A percentile compares a stretch with the other conserved stretches of the same genome.
Evolutionary conservation across 1,140 invertebrate species (phyloP).

Genomic region (Kradibia gibbosae): DNA sequence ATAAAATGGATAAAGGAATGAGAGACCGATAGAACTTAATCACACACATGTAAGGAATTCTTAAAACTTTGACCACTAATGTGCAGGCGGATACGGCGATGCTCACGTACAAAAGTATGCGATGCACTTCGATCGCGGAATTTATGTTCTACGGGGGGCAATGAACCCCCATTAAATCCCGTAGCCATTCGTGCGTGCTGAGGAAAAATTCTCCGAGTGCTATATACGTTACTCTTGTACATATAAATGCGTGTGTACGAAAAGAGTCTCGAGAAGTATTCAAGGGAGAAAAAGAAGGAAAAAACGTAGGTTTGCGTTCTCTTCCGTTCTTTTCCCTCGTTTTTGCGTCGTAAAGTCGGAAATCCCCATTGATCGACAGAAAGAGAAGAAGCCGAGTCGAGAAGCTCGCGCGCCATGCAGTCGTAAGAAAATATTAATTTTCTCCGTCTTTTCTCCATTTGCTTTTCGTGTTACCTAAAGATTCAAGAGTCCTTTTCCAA

Average conservation of each 20-base stretch:
- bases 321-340: conserved; percentile 22
- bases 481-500: conserved; percentile 25
- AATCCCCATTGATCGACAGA: conserved; percentile 46
- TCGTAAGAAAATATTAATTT: conserved; percentile 46
- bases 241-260: conserved; percentile 50
- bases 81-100: background rate
- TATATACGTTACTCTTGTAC: conserved; percentile 20
- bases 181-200: conserved; percentile 42
- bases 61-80: conserved; percentile 13
- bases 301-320: conserved; percentile 22
- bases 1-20: conserved; percentile 29
- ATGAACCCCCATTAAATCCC: conserved; percentile 50
- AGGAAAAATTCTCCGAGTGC: conserved; percentile 40
- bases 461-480: conserved; percentile 18
- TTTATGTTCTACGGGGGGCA: conserved; percentile 45
- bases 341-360: conserved; percentile 47
- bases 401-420: conserved; percentile 21
- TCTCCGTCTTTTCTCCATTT: conserved; percentile 34
- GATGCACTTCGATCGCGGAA: conserved; percentile 43
- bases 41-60: conserved; percentile 12
- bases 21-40: conserved; percentile 30
- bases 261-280: conserved; percentile 32
- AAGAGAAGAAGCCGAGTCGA: conserved; percentile 30
- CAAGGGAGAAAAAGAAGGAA: conserved; percentile 1
- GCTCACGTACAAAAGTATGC: background rate